phyloP scores from a whole-genome alignment of 1,140 invertebrate genomes.

The Odontomachus brunneus region DNA sequence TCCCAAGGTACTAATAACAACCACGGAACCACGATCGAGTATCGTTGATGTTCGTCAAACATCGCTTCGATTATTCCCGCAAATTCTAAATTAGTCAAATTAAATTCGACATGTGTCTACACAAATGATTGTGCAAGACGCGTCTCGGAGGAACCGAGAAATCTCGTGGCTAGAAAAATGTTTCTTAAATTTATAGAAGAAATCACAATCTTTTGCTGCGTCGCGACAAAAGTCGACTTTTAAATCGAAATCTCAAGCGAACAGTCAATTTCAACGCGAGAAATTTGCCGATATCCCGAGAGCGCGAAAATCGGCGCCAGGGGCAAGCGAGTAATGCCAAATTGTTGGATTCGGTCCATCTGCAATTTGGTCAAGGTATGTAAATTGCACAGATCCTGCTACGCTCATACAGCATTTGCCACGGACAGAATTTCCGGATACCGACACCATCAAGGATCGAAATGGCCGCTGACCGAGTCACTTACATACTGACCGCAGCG shows the following conservation, averaged over 20 bases:
- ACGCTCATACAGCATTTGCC: slow-evolving; percentile 42
- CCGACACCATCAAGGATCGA: slow-evolving; percentile 55
- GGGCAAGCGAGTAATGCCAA: slow-evolving; percentile 7
- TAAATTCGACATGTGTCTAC: too few relatives aligned
- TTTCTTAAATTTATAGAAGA: too few relatives aligned
- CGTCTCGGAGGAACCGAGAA: too few relatives aligned
- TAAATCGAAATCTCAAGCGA: neutral
- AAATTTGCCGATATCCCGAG: neutral
- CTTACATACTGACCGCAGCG: slow-evolving; percentile 53
- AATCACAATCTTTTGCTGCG: neutral
- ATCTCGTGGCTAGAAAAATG: too few relatives aligned
- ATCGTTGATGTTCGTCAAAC: too few relatives aligned
- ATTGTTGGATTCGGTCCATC: slow-evolving; percentile 41
- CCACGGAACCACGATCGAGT: too few relatives aligned
- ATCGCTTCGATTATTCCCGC: too few relatives aligned
- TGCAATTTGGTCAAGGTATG: slow-evolving; percentile 52
- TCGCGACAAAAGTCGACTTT: neutral
- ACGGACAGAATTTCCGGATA: slow-evolving; percentile 41
- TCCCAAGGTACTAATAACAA: neutral
- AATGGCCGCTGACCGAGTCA: slow-evolving; percentile 52
- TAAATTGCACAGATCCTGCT: slow-evolving; percentile 32
- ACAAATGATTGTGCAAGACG: too few relatives aligned
- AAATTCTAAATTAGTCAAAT: too few relatives aligned
- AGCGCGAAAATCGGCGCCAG: neutral
- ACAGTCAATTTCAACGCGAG: neutral